These are phyloP conservation scores for Drosophila hydei DNA, from an alignment of 1,140 invertebrate species.

Conservation along the genomic window DNA sequence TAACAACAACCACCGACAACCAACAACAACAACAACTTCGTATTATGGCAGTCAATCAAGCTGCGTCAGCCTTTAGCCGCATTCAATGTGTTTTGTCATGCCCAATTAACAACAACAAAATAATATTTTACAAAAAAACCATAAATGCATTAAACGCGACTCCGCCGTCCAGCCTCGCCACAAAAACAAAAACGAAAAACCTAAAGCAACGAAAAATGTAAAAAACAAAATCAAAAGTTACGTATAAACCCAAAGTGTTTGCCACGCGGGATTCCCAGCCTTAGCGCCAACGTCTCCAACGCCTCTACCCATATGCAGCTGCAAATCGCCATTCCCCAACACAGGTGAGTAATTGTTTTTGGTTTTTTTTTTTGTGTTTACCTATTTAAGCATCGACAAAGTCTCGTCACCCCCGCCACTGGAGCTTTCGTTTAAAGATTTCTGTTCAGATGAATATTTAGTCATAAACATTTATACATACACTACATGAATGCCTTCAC, in stretches of 20 bases:
- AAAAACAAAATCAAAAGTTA: background rate
- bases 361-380: constrained; percentile 22
- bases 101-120: constrained; percentile 43
- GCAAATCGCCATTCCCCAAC: constrained; percentile 44
- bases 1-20: constrained; percentile 19
- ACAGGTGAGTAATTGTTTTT: constrained; percentile 62
- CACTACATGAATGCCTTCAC: constrained; percentile 5
- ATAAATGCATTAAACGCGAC: constrained; percentile 40
- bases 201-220: constrained; percentile 14
- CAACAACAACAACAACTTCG: constrained; percentile 52
- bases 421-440: background rate
- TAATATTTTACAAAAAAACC: background rate
- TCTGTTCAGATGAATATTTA: no score
- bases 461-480: background rate
- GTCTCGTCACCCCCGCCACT: background rate
- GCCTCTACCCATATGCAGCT: constrained; percentile 37
- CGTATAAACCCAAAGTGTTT: constrained; percentile 6
- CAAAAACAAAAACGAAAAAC: constrained; percentile 21
- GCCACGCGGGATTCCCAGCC: constrained; percentile 14
- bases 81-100: constrained; percentile 54
- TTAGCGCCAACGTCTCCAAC: constrained; percentile 7
- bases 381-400: no score
- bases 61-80: constrained; percentile 43
- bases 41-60: constrained; percentile 78
- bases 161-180: constrained; percentile 36